Percentiles rank a stretch among this genome's conserved stretches.
These are phyloP conservation scores for Porites divaricata DNA, from an alignment of 92 coral and sea anemone genomes.

Conservation along the genomic window DNA sequence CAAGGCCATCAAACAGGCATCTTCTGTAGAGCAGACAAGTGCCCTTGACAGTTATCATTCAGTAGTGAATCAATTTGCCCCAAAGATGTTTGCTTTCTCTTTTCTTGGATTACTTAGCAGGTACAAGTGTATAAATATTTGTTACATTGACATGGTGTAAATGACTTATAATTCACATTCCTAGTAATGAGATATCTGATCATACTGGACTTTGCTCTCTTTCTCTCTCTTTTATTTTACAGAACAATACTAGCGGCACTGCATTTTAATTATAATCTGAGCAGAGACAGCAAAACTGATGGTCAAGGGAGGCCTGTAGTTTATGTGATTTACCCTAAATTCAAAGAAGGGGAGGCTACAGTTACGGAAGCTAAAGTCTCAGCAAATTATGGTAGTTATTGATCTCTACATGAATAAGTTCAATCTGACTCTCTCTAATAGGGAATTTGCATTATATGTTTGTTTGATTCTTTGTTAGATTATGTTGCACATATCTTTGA, in stretches of 20 bases:
- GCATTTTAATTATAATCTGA: conserved; percentile 42
- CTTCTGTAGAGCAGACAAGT: conserved; percentile 35
- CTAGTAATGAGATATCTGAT: background rate
- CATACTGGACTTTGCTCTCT: background rate
- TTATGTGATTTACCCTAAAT: conserved; percentile 21
- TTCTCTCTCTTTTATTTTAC: background rate
- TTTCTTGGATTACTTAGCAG: conserved; percentile 62
- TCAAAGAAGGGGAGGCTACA: conserved; percentile 38
- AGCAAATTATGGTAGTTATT: conserved; percentile 34
- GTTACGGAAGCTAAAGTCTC: conserved; percentile 25
- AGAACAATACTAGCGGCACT: conserved; percentile 41
- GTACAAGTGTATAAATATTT: background rate
- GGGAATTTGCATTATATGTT: conserved; percentile 1
- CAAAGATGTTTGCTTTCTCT: conserved; percentile 60
- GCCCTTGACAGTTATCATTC: conserved; percentile 54
- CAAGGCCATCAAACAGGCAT: conserved; percentile 33
- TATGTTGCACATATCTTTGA: conserved; percentile 48
- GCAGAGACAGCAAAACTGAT: background rate
- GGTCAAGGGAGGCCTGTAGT: background rate
- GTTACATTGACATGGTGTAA: background rate
- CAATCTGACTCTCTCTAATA: background rate
- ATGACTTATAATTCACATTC: background rate
- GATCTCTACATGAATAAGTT: background rate
- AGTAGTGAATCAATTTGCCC: conserved; percentile 62
- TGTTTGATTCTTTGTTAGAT: conserved; percentile 17